Base-by-base conservation (phyloP, 2,113 vertebrate species). In the Trogon surrucura region DNA sequence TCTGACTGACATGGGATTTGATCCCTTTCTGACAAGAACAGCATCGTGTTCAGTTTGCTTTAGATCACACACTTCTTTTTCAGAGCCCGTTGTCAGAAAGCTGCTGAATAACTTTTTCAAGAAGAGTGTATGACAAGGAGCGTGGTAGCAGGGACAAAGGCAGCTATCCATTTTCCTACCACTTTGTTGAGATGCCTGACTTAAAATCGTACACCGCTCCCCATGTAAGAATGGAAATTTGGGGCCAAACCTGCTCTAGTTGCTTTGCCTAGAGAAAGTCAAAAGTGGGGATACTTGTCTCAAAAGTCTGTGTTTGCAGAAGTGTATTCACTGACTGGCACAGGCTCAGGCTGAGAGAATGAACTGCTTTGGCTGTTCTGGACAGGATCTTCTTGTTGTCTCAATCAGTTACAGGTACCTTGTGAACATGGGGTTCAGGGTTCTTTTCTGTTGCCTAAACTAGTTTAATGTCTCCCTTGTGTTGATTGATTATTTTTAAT, bases 51-150 rank as follows among this genome's bases (percentile, higher is more conserved):
- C 74, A 6, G 65, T 92, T 96, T 92, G 69, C 82, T 92, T 96
- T 64, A 96, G 77, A 95, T 96, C 95, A 96, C 90, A 65, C 95
- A 34, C 78, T 79, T 64, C 88, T 78, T 44, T 36, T 65, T 67
- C 60, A 53, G 82, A 80, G 6, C 19, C 48, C 10, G 0, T 84
- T 95, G 88, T 96, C 93, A 96, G 82, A 81, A 97, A 95, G 96
- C 95, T 93, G 88, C 75, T 92, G 72, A 92, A 44, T 81, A 96
- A 94, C 95, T 96, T 96, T 94, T 72, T 58, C 72, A 45, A 29
- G 56, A 78, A 64, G 80, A 57, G 53, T 45, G 60, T 78, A 8
- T 90, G 96, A 95, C 90, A 88, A 80, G 47, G 64, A 93, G 60
- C 0, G 0, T 4, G 2, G 75, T n/a, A 70, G 82, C 32, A 44